Evolutionary conservation across 1,140 invertebrate species (phyloP), one percentile per base, ranked within the genome.

Genomic region (Charaxes varanes): DNA sequence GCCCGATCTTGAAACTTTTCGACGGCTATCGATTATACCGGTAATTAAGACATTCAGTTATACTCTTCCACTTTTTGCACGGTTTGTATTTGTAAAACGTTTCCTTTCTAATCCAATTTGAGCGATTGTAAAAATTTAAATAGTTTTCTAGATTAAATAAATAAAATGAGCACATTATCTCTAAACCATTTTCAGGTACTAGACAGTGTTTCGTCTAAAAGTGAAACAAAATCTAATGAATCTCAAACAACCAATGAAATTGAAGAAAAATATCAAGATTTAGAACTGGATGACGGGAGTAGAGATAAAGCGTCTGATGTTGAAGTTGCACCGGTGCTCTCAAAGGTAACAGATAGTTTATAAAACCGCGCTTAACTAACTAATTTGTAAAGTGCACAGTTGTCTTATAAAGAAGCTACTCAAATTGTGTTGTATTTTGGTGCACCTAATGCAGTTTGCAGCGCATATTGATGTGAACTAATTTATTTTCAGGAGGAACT

Each of bases 21-120:
- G 50, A 16, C 46, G 32, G 2, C 32, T 10, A 0, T 76, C 71
- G 0, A 38, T 79, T 3, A 69, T 76, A 38, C 71, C 74, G 52
- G 71, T 76, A 47, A 33, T 10, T 10, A 22, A 0, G 8, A 10
- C n/a, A n/a, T n/a, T n/a, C n/a, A n/a, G n/a, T n/a, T n/a, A n/a
- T n/a, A n/a, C n/a, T n/a, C n/a, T n/a, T n/a, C n/a, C n/a, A n/a
- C n/a, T n/a, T n/a, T n/a, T n/a, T n/a, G n/a, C n/a, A n/a, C n/a
- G 5, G 15, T 15, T 36, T 26, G 10, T 27, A 11, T 27, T 27
- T 0, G 0, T 4, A 4, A 11, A 6, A 6, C n/a, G 3, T 26
- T 26, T 10, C 3, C 13, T 12, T 26, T 26, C 3, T 1, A 11
- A 2, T 11, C 8, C 12, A 14, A 13, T 2, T 7, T 28, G 11